Base-by-base conservation (phyloP, 2,888 invertebrate genomes). In the Prosapia bicincta region DNA sequence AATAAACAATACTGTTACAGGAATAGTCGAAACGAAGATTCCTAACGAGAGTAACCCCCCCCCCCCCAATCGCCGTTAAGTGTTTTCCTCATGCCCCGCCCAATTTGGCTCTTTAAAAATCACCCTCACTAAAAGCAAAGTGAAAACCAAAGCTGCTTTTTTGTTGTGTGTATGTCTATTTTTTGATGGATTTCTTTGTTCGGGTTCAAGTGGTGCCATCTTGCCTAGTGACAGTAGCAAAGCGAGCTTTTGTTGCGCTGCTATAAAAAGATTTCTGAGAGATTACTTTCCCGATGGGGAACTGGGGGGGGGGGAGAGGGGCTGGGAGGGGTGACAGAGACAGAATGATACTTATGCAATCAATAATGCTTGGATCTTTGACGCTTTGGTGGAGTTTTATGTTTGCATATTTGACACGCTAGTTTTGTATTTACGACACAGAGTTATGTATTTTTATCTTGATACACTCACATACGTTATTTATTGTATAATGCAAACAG, bases 141-240 rank as follows among this genome's bases (percentile, higher is more conserved):
- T 74, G 74, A 69, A 74, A 74, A 69, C 74, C 65, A 68, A 54
- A 69, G 69, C 74, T 69, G 74, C 54, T 74, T n/a, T 74, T 74
- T 54, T 54, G 38, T 54, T 54, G 20, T 54, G 54, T 20, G n/a
- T n/a, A n/a, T n/a, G 74, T 74, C 74, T 68, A 69, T 69, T 74
- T 74, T 73, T 74, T 74, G 69, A 74, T 74, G 74, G 74, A 74
- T 54, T 74, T 74, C 74, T 74, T 74, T 74, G 74, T 74, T 54
- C 54, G 69, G 43, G 69, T 68, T 74, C 69, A 74, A 74, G 74
- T 74, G 74, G 74, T 74, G 74, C 69, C 74, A 66, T 74, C 23
- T 38, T 54, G 69, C 54, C 13, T 20, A 54, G 74, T 74, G 74
- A 74, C 74, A 74, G 74, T 74, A 69, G 74, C n/a, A n/a, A n/a